Conservation (phyloP, 1,140 invertebrate genomes). For the Hypothenemus hampei region DNA sequence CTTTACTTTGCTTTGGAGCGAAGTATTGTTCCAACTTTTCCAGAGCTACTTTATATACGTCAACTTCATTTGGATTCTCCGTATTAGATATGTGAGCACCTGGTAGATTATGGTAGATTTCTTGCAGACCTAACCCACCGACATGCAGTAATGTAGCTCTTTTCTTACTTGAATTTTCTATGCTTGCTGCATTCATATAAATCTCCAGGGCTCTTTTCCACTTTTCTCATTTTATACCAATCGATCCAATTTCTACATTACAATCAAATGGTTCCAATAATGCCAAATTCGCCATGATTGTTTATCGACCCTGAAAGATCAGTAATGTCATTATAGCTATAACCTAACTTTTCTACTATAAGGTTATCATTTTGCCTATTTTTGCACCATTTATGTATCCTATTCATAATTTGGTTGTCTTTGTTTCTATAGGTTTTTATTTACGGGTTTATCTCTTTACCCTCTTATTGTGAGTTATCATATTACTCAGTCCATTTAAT, state of each 20-base stretch:
- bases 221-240: constrained; percentile 6
- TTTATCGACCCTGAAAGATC: constrained; percentile 19
- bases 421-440: not conserved
- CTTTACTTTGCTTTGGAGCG: constrained; percentile 25
- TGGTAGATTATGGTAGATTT: constrained; percentile 25
- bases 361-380: constrained; percentile 20
- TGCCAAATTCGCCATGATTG: constrained; percentile 22
- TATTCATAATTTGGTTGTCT: not conserved
- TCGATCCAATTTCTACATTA: constrained; percentile 17
- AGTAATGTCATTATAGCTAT: constrained; percentile 22
- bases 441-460: constrained; percentile 28
- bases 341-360: constrained; percentile 24
- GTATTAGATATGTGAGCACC: constrained; percentile 24
- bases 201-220: constrained; percentile 32
- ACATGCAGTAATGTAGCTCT: constrained; percentile 34
- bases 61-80: not conserved
- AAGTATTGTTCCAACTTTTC: constrained; percentile 29
- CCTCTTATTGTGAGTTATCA: constrained; percentile 34
- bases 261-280: constrained; percentile 29
- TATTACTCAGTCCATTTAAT: constrained; percentile 14
- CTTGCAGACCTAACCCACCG: constrained; percentile 31
- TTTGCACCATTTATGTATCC: constrained; percentile 4
- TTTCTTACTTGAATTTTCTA: constrained; percentile 28
- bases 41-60: constrained; percentile 19
- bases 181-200: constrained; percentile 34